A percentile compares a stretch with the other conserved stretches of the same genome.
These are phyloP conservation scores for Nansenia antarctica DNA, from an alignment of 2,113 vertebrate genomes.

Conservation along the genomic window DNA sequence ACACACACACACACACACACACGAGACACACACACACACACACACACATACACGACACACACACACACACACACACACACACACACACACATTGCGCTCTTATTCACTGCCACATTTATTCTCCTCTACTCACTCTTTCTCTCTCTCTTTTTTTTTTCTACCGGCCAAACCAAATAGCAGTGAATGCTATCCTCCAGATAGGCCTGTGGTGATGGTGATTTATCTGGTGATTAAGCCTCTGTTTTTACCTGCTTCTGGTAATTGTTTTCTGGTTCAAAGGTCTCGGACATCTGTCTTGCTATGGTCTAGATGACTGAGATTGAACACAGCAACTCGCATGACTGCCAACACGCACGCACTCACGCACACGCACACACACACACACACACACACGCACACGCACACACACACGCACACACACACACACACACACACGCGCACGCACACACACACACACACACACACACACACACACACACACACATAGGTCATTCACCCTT, in stretches of 20 bases:
- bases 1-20: too few relatives aligned
- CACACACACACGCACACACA: neutral
- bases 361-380: neutral
- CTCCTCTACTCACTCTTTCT: neutral
- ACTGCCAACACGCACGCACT: constrained; percentile 26
- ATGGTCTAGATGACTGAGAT: constrained; percentile 37
- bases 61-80: neutral
- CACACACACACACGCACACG: neutral
- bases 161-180: neutral
- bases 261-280: constrained; percentile 59
- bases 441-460: neutral
- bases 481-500: constrained; percentile 3
- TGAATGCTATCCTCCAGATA: neutral
- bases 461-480: neutral
- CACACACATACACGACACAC: too few relatives aligned
- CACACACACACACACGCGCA: neutral
- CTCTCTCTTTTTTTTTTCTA: neutral
- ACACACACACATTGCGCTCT: neutral
- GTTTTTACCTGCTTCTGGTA: too few relatives aligned
- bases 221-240: constrained; percentile 48
- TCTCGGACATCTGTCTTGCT: constrained; percentile 53
- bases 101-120: neutral
- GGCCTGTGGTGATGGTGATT: constrained; percentile 42
- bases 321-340: constrained; percentile 22
- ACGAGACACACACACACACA: too few relatives aligned